These are phyloP conservation scores for Istiophorus platypterus DNA, from an alignment of 2,113 vertebrate species.

Conservation along the genomic window DNA sequence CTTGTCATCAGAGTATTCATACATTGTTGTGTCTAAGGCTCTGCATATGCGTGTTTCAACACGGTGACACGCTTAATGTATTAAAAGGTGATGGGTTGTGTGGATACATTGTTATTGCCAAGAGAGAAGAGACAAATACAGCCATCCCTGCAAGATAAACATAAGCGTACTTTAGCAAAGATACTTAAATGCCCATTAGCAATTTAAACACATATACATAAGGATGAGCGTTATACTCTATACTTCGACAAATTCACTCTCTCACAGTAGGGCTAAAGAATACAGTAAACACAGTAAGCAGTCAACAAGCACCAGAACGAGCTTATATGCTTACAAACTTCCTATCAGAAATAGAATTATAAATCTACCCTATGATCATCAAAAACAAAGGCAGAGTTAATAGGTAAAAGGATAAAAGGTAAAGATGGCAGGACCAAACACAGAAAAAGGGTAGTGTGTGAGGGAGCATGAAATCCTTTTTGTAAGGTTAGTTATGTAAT, in stretches of 20 bases:
- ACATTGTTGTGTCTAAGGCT: conserved; percentile 19
- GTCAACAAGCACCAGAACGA: background rate
- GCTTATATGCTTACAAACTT: conserved; percentile 6
- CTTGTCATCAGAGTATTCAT: conserved; percentile 29
- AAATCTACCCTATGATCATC: conserved; percentile 6
- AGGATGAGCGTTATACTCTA: background rate
- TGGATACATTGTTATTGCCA: conserved; percentile 14
- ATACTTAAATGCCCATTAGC: conserved; percentile 30
- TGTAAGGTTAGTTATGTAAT: conserved; percentile 56
- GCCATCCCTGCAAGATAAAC: conserved; percentile 15
- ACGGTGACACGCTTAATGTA: conserved; percentile 1
- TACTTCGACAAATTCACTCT: conserved; percentile 1
- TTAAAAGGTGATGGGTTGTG: conserved; percentile 29
- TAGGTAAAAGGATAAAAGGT: background rate
- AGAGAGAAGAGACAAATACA: conserved; percentile 4
- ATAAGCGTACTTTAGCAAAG: conserved; percentile 23
- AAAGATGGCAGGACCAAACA: conserved; percentile 5
- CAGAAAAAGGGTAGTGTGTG: background rate
- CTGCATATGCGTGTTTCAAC: conserved; percentile 34
- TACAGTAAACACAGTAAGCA: background rate
- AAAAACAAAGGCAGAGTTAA: conserved; percentile 7
- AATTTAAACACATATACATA: conserved; percentile 40
- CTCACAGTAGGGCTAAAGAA: background rate
- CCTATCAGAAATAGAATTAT: conserved; percentile 1
- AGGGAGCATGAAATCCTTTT: conserved; percentile 18